These are phyloP conservation scores for Montipora capitata DNA, from an alignment of 92 coral and sea anemone genomes.

Conservation along the genomic window DNA sequence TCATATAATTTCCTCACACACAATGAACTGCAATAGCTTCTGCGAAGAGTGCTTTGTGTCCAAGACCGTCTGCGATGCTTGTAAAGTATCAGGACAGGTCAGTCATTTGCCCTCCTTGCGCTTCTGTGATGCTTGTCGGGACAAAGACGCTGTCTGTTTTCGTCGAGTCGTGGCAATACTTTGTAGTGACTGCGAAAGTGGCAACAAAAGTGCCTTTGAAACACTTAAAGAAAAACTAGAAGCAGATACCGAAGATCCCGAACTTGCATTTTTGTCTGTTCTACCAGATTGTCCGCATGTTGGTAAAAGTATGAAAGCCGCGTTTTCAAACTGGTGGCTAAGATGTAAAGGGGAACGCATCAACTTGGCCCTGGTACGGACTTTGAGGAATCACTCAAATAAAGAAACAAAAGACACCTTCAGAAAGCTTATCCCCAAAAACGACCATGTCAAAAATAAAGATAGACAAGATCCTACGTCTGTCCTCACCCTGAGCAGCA, in stretches of 20 bases:
- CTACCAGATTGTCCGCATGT: slow-evolving; percentile 72
- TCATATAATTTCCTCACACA: slow-evolving; percentile 5
- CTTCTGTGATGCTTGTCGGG: slow-evolving; percentile 16
- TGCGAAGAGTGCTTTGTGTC: not conserved
- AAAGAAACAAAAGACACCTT: slow-evolving; percentile 41
- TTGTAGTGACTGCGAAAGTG: slow-evolving; percentile 25
- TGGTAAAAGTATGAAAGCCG: slow-evolving; percentile 70
- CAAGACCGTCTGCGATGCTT: slow-evolving; percentile 8
- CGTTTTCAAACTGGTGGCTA: slow-evolving; percentile 64
- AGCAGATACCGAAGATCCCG: not conserved
- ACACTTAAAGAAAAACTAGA: not conserved
- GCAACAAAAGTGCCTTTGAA: slow-evolving; percentile 16
- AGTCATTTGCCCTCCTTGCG: slow-evolving; percentile 25
- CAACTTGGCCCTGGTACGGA: slow-evolving; percentile 44
- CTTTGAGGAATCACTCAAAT: slow-evolving; percentile 50
- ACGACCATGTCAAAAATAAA: slow-evolving; percentile 50
- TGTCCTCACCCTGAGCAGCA: slow-evolving; percentile 20
- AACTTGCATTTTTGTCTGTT: slow-evolving; percentile 9
- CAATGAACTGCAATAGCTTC: slow-evolving; percentile 2
- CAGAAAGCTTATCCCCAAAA: slow-evolving; percentile 42
- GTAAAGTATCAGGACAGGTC: slow-evolving; percentile 16
- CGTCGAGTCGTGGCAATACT: not conserved
- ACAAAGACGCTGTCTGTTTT: not conserved
- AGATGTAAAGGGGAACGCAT: slow-evolving; percentile 18
- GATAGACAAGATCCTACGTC: slow-evolving; percentile 50